Conservation (phyloP, 2,113 vertebrate species). For the Cynoglossus semilaevis region DNA sequence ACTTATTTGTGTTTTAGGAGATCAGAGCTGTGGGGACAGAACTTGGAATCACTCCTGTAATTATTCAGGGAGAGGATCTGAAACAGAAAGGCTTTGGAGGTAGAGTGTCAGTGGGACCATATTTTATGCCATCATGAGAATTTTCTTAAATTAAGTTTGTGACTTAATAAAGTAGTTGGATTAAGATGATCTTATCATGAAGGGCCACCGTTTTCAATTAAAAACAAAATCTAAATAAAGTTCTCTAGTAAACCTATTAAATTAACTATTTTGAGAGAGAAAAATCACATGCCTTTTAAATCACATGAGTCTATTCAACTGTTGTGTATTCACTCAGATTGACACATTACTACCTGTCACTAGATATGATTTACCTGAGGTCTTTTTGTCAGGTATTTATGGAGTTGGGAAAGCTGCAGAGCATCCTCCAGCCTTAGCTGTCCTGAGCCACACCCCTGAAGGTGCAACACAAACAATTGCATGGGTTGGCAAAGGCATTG, state of each 20-base stretch:
- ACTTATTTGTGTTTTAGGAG: constrained; percentile 78
- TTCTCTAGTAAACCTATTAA: too few relatives aligned
- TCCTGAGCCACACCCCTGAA: constrained; percentile 91
- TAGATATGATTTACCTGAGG: neutral
- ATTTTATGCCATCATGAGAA: too few relatives aligned
- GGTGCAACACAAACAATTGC: constrained; percentile 97
- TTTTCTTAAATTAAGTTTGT: too few relatives aligned
- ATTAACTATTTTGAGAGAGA: too few relatives aligned
- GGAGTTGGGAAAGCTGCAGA: constrained; percentile 94
- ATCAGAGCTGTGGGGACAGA: constrained; percentile 88
- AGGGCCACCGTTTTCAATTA: too few relatives aligned
- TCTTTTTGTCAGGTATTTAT: constrained; percentile 83
- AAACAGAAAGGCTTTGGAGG: constrained; percentile 94
- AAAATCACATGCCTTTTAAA: too few relatives aligned
- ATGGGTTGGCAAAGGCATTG: constrained; percentile 98
- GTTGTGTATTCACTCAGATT: too few relatives aligned
- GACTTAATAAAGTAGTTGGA: too few relatives aligned
- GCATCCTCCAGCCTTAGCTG: constrained; percentile 88
- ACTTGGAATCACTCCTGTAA: constrained; percentile 84
- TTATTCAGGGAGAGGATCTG: constrained; percentile 91
- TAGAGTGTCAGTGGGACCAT: constrained; percentile 33
- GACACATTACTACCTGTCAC: too few relatives aligned
- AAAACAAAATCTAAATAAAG: too few relatives aligned
- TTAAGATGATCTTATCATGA: too few relatives aligned
- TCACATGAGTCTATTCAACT: too few relatives aligned